Base-by-base conservation (phyloP, 2,888 invertebrate species). In the Drosophila austrosaltans region DNA sequence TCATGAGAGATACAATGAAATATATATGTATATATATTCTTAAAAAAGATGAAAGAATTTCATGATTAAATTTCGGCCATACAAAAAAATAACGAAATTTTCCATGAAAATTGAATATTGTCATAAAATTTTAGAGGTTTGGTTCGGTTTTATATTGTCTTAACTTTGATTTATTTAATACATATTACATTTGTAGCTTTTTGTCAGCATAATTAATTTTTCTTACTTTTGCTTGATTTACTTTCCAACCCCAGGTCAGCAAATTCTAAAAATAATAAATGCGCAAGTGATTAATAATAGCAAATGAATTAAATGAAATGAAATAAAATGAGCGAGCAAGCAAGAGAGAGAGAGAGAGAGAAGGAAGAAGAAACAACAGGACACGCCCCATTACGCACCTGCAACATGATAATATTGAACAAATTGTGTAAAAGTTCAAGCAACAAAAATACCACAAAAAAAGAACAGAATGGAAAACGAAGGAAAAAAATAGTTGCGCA, bases 341-440 rank as follows among this genome's bases (percentile, higher is more conserved):
- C 40, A 48, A 10, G 8, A 48, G 4, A 22, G 10, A 22, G 12
- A 1, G 48, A 22, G 22, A 22, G 22, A 22, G 22, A 48, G n/a
- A 20, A 20, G 22, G 8, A 48, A 3, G 10, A 12, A 48, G 25
- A 48, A 48, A 12, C 22, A 48, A 57, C 57, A 57, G 63, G 60
- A 79, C 78, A 78, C 78, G 72, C 67, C 74, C 76, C 76, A 77
- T 72, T 82, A 69, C 72, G 54, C 84, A 78, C 66, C 74, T 67
- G 72, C 63, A 68, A 66, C 74, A 54, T 63, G 62, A 60, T 62
- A 72, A 53, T 54, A 63, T 74, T 75, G 72, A 54, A 57, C 72
- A 67, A 59, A 40, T 59, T 59, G 58, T 59, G 58, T 12, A 59
- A 59, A 39, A 44, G 44, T 44, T 28, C 8, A 28, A 56, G 20